Base-by-base conservation (phyloP, 2,888 invertebrate species). In the Drosophila suboccidentalis region DNA sequence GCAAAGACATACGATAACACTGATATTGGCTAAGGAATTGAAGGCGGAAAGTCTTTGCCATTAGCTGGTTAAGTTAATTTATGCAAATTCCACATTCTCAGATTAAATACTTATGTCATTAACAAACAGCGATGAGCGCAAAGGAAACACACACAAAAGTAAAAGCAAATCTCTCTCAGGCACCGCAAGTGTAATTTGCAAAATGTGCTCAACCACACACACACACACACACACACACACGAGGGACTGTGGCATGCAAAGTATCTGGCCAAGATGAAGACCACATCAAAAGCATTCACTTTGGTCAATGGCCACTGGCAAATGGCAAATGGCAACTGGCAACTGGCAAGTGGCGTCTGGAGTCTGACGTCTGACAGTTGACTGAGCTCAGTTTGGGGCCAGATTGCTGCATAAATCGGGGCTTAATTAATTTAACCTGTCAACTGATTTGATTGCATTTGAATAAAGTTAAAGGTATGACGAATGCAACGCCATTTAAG, bases 371-470 rank as follows among this genome's bases (percentile, higher is more conserved):
- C 26, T 39, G 53, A 13, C 22, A 17, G 26, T 29, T 22, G 32
- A 44, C 10, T 19, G 38, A 36, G 39, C 19, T 50, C 26, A 44
- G 13, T 41, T 32, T 50, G 6, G 11, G 4, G 26, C 44, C 34
- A 39, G 58, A 54, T 58, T 46, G 71, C 36, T 61, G 53, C 62
- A 82, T 80, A 82, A 85, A 86, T 83, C 76, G 78, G 76, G 68
- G 75, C 63, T 86, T 83, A 83, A 83, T 83, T 83, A 86, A 83
- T 83, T 84, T 82, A 82, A 84, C 68, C 75, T 82, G 82, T 84
- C 82, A 82, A 68, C 70, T 66, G 63, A 60, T 80, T 82, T 68
- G 87, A 83, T 75, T 81, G 65, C 70, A 75, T 72, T 78, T 75
- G 61, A 66, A 76, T 70, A 38, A 70, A 62, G 69, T 61, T 71